These are phyloP conservation scores for Yponomeuta plumbellus DNA, from an alignment of 2,888 invertebrate species.

Conservation along the genomic window DNA sequence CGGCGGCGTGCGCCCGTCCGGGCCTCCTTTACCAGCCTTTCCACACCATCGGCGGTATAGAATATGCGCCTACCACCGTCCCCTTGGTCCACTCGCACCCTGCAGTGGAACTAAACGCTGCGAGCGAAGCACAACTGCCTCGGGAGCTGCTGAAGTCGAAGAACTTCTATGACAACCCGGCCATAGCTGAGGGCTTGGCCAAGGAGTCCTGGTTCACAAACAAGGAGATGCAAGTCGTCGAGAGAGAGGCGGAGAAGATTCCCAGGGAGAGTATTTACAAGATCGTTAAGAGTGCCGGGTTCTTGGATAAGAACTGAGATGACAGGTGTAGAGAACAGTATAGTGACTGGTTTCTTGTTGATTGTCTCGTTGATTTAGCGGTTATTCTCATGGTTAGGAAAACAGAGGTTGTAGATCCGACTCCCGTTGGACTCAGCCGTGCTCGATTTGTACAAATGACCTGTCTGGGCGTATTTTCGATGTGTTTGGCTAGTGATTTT, in stretches of 20 bases:
- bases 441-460: too few species aligned
- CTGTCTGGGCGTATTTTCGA: too few species aligned
- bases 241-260: constrained; percentile 88
- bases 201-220: constrained; percentile 87
- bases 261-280: constrained; percentile 85
- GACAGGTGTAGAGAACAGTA: not conserved
- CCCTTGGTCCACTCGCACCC: constrained; percentile 77
- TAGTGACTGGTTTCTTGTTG: not conserved
- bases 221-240: constrained; percentile 85
- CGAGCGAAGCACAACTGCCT: constrained; percentile 83
- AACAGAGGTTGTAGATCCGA: too few species aligned
- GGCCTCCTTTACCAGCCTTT: constrained; percentile 64
- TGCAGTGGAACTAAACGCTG: constrained; percentile 83
- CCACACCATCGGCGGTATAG: constrained; percentile 58
- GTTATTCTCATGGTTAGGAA: too few species aligned
- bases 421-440: too few species aligned
- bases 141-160: constrained; percentile 79
- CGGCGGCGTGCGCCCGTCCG: constrained; percentile 62
- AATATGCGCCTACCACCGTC: constrained; percentile 57
- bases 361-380: not conserved
- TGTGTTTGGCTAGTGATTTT: too few species aligned
- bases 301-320: constrained; percentile 56
- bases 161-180: constrained; percentile 85
- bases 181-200: constrained; percentile 83
- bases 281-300: constrained; percentile 84